These are phyloP conservation scores for Ascidia mentula DNA, from an alignment of 23 tunicate species.

Conservation along the genomic window DNA sequence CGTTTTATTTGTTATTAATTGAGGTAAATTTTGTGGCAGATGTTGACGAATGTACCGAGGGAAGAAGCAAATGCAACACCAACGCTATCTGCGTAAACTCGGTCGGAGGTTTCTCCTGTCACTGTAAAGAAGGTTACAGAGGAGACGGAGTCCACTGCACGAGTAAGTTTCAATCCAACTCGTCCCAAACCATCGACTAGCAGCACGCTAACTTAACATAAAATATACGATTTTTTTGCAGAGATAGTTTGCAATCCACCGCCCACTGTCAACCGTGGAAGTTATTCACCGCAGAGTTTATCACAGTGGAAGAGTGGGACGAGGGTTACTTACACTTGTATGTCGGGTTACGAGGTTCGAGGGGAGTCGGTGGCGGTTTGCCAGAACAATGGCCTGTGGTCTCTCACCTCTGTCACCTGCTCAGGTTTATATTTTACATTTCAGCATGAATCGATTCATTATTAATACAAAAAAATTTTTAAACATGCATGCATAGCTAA, in stretches of 20 bases:
- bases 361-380: constrained; percentile 37
- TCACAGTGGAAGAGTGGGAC: constrained; percentile 23
- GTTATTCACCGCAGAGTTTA: not conserved
- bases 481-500: too few species aligned
- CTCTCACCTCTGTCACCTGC: constrained; percentile 7
- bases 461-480: too few species aligned
- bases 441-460: too few species aligned
- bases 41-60: not conserved
- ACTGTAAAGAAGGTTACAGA: constrained; percentile 18
- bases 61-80: constrained; percentile 5
- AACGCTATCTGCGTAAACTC: constrained; percentile 12
- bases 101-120: constrained; percentile 12
- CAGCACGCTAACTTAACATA: too few species aligned
- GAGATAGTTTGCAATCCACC: constrained; percentile 21
- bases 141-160: constrained; percentile 24
- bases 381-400: constrained; percentile 41
- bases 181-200: too few species aligned
- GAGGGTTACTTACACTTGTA: constrained; percentile 32
- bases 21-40: not conserved
- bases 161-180: constrained; percentile 17
- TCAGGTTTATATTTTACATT: not conserved
- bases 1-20: not conserved
- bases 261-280: not conserved
- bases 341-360: constrained; percentile 32
- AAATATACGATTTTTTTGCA: not conserved